Evolutionary conservation across 2,888 invertebrate species (phyloP).

Genomic region (Orchesella flavescens): DNA sequence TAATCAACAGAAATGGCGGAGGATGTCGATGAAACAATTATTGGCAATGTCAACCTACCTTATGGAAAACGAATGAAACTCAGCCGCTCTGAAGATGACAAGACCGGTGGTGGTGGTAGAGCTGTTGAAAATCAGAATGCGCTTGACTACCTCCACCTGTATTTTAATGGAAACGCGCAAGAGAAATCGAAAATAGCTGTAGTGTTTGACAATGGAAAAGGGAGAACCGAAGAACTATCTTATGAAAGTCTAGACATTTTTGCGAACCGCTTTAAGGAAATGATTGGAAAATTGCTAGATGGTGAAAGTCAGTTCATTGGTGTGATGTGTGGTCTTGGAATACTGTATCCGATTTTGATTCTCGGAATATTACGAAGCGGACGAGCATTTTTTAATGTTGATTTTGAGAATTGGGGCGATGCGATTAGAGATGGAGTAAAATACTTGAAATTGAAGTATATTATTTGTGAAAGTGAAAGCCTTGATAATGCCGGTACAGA

Average conservation of each 20-base stretch:
- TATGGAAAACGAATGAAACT: not conserved
- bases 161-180: not conserved
- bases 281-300: not conserved
- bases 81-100: no score
- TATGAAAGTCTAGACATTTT: slow-evolving; percentile 14
- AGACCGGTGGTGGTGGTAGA: not conserved
- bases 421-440: slow-evolving; percentile 24
- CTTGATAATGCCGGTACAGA: not conserved
- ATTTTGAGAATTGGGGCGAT: not conserved
- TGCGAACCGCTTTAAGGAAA: not conserved
- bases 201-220: slow-evolving; percentile 40
- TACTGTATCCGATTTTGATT: slow-evolving; percentile 27
- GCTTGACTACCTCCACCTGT: not conserved
- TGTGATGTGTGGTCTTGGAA: slow-evolving; percentile 22
- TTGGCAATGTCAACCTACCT: not conserved
- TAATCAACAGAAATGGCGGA: not conserved
- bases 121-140: not conserved
- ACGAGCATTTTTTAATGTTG: slow-evolving; percentile 34
- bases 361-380: slow-evolving; percentile 35
- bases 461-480: not conserved
- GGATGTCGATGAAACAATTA: not conserved
- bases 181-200: slow-evolving; percentile 5
- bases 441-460: slow-evolving; percentile 5
- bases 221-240: slow-evolving; percentile 1
- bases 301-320: slow-evolving; percentile 11